Conservation (phyloP, 2,797 vertebrate genomes). For the Etheostoma perlongum region DNA sequence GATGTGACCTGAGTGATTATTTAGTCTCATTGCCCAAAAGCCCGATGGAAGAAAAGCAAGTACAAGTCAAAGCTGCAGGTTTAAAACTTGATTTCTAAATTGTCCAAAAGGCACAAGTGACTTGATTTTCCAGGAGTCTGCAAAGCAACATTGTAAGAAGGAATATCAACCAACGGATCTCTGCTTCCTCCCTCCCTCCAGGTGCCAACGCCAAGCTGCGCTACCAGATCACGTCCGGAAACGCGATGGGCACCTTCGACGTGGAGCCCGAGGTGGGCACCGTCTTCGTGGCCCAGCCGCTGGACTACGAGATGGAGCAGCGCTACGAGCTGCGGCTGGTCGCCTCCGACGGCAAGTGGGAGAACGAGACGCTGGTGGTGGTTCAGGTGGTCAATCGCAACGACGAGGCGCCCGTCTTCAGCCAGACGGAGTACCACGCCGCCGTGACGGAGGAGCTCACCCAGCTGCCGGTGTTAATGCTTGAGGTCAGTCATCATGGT, state of each 20-base stretch:
- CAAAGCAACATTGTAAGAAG: too few relatives aligned
- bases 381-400: slow-evolving; percentile 89
- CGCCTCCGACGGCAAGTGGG: slow-evolving; percentile 94
- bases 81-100: too few relatives aligned
- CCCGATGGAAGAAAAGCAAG: too few relatives aligned
- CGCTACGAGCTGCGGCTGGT: slow-evolving; percentile 88
- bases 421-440: slow-evolving; percentile 87
- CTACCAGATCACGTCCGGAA: slow-evolving; percentile 92
- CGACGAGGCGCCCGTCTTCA: slow-evolving; percentile 91
- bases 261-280: slow-evolving; percentile 91
- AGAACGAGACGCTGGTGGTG: slow-evolving; percentile 89
- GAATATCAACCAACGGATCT: not conserved
- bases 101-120: too few relatives aligned
- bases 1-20: too few relatives aligned
- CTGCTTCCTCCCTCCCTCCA: slow-evolving; percentile 48
- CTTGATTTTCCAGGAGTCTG: too few relatives aligned
- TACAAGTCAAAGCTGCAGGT: too few relatives aligned
- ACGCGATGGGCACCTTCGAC: slow-evolving; percentile 88
- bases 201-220: slow-evolving; percentile 91
- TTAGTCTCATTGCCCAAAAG: too few relatives aligned
- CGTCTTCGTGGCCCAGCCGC: slow-evolving; percentile 87
- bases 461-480: slow-evolving; percentile 85
- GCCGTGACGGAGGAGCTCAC: slow-evolving; percentile 87
- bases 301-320: slow-evolving; percentile 90
- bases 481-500: slow-evolving; percentile 82